Percentiles rank a stretch among this genome's conserved stretches.
Evolutionary conservation across 1,140 invertebrate species (phyloP).

Genomic region (Drosophila watanabei): DNA sequence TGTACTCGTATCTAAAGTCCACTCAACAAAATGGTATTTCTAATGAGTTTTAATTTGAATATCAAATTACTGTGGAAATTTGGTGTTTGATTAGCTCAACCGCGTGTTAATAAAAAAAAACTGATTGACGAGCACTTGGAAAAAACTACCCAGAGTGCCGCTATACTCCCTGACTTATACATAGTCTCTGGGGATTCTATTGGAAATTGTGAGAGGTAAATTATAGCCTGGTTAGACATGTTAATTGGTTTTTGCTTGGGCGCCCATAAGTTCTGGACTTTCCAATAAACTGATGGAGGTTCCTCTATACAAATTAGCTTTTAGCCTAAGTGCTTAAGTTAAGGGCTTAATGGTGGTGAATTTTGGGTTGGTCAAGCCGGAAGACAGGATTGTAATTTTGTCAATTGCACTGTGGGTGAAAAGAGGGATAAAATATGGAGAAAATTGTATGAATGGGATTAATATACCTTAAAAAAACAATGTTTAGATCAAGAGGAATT

Average conservation of each 20-base stretch:
- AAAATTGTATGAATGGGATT: no score
- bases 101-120: not conserved
- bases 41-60: conserved; percentile 55
- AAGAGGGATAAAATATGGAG: not conserved
- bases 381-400: conserved; percentile 31
- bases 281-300: conserved; percentile 16
- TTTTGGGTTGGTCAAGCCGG: conserved; percentile 30
- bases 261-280: conserved; percentile 17
- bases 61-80: conserved; percentile 44
- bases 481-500: not conserved
- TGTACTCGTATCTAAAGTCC: no score
- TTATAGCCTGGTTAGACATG: conserved; percentile 27
- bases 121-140: conserved; percentile 52
- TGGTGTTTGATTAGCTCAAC: conserved; percentile 24
- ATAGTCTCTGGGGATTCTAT: conserved; percentile 1
- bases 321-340: conserved; percentile 27
- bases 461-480: not conserved
- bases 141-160: conserved; percentile 12
- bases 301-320: conserved; percentile 25
- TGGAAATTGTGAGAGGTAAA: not conserved
- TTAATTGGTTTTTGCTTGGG: conserved; percentile 28
- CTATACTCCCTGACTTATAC: conserved; percentile 9
- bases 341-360: conserved; percentile 2
- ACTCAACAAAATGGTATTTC: conserved; percentile 20
- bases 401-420: conserved; percentile 39